Evolutionary conservation across 1,140 invertebrate species (phyloP).

Genomic region (Drosophila ficusphila): DNA sequence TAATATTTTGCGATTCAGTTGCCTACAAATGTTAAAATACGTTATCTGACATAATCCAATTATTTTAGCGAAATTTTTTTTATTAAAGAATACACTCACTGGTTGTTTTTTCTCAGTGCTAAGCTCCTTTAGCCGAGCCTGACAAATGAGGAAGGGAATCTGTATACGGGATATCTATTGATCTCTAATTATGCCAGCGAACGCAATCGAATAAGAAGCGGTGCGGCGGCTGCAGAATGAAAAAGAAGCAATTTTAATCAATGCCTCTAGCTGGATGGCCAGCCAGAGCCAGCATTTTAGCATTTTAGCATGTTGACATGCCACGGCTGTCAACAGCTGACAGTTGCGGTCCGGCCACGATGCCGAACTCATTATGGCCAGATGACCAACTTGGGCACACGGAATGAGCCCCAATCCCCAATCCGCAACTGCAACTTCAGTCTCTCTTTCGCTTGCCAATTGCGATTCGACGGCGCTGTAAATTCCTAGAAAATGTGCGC

Average conservation of each 20-base stretch:
- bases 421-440: slow-evolving; percentile 50
- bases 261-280: slow-evolving; percentile 65
- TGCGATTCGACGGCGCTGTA: slow-evolving; percentile 47
- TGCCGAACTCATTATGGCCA: slow-evolving; percentile 75
- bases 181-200: slow-evolving; percentile 46
- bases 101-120: slow-evolving; percentile 1
- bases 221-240: slow-evolving; percentile 1
- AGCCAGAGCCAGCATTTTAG: slow-evolving; percentile 69
- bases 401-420: slow-evolving; percentile 78
- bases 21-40: too few relatives aligned
- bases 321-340: slow-evolving; percentile 80
- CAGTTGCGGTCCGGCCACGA: slow-evolving; percentile 37
- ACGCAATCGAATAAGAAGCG: slow-evolving; percentile 40
- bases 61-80: too few relatives aligned
- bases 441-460: slow-evolving; percentile 9
- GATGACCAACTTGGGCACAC: slow-evolving; percentile 80
- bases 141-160: slow-evolving; percentile 44
- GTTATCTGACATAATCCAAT: too few relatives aligned
- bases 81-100: too few relatives aligned
- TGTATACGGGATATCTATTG: slow-evolving; percentile 45
- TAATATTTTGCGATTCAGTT: too few relatives aligned
- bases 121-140: slow-evolving; percentile 3
- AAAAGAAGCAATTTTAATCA: slow-evolving; percentile 72
- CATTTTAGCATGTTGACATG: slow-evolving; percentile 80
- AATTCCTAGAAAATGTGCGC: slow-evolving; percentile 83